Evolutionary conservation across 2,113 vertebrate genomes (phyloP).

Genomic region (Haemorhous mexicanus): DNA sequence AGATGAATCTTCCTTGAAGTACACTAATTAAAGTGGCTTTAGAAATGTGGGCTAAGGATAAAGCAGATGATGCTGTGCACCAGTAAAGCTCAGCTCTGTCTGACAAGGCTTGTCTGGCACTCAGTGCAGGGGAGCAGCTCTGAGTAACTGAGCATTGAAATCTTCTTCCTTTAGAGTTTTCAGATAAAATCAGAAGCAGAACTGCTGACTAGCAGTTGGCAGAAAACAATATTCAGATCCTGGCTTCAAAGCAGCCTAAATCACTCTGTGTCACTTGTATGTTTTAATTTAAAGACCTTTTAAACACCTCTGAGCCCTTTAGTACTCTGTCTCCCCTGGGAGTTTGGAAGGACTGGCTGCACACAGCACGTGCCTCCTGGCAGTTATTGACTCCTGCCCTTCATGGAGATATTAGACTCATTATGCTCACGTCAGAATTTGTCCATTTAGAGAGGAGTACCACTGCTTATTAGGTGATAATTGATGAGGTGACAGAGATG

Average conservation of each 20-base stretch:
- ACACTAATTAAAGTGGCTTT: not conserved
- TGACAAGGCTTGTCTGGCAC: not conserved
- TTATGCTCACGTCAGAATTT: not conserved
- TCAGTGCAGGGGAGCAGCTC: not conserved
- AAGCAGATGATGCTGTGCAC: not conserved
- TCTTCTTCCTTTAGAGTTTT: not conserved
- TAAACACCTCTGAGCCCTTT: not conserved
- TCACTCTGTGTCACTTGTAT: not conserved
- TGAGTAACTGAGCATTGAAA: not conserved
- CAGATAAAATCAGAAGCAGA: not conserved
- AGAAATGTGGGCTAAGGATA: not conserved
- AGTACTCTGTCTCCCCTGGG: not conserved
- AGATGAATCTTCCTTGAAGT: not conserved
- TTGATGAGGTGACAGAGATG: not conserved
- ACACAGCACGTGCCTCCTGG: not conserved
- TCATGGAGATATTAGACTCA: not conserved
- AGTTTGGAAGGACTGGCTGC: not conserved
- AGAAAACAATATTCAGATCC: not conserved
- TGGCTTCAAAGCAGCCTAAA: not conserved
- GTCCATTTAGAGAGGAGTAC: not conserved
- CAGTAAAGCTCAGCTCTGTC: not conserved
- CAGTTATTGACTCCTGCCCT: not conserved
- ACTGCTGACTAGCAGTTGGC: not conserved
- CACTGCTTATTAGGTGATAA: not conserved
- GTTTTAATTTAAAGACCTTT: not conserved